phyloP scores from a whole-genome alignment of 2,888 invertebrate genomes.

The Orthonevra nobilis region DNA sequence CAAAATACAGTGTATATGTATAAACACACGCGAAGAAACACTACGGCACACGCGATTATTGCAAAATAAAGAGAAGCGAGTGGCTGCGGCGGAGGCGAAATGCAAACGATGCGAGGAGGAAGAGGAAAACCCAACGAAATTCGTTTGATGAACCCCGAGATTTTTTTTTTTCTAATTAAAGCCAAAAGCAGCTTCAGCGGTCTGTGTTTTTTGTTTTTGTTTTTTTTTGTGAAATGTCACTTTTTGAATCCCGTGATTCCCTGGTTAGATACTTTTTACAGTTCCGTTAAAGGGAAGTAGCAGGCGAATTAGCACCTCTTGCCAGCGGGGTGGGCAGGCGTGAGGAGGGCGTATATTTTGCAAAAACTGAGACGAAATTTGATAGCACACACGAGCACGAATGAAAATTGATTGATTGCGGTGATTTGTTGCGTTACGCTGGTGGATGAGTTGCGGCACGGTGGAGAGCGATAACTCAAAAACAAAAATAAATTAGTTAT shows the following conservation, averaged over 20 bases:
- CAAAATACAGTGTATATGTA: constrained; percentile 33
- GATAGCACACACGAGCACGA: too few species aligned
- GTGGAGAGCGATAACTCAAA: constrained; percentile 45
- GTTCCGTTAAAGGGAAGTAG: neutral
- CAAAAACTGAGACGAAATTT: constrained; percentile 36
- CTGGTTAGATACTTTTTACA: neutral
- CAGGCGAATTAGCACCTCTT: neutral
- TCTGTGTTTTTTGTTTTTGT: too few species aligned
- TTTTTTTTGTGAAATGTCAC: constrained; percentile 11
- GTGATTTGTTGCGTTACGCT: constrained; percentile 46
- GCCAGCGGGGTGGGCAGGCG: neutral
- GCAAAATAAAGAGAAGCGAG: too few species aligned
- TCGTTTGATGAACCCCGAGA: constrained; percentile 19
- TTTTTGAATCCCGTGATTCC: too few species aligned
- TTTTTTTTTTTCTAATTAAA: constrained; percentile 5
- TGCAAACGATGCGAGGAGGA: constrained; percentile 15
- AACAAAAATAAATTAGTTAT: constrained; percentile 53
- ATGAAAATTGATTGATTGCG: too few species aligned
- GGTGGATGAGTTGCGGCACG: constrained; percentile 55
- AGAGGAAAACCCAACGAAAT: constrained; percentile 40
- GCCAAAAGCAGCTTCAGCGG: constrained; percentile 16
- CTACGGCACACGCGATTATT: neutral
- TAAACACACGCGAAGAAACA: neutral
- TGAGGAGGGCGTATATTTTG: constrained; percentile 13
- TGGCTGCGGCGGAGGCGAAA: constrained; percentile 5